Base-by-base conservation (phyloP, 2,888 invertebrate genomes). In the Cephus runcator region DNA sequence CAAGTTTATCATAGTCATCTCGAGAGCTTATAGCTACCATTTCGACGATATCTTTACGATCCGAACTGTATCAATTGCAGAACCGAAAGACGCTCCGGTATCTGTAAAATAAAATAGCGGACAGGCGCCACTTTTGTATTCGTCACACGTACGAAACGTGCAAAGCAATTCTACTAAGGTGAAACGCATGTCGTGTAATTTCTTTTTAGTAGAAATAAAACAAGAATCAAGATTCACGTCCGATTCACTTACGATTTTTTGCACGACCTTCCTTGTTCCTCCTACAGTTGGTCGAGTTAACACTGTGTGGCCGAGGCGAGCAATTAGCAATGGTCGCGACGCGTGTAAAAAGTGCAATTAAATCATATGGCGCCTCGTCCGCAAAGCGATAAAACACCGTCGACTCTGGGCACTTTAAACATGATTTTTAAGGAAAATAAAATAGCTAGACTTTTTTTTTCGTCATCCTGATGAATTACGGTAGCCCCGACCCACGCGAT, bases 401-500 rank as follows among this genome's bases (percentile, higher is more conserved):
- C 6, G 31, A 9, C 77, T 69, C 69, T 35, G 69, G 9, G 9
- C 56, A 23, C 76, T 77, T 82, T 82, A 82, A 82, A 75, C 35
- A 76, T 69, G 73, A 33, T 73, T 79, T 80, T 71, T 69, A 75
- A 77, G 75, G 74, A 73, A 75, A 74, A 69, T 76, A 77, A 79
- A 77, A 69, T 75, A 76, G 74, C 71, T 77, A 74, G 69, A 56
- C 15, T 9, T 23, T 56, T 56, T 40, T 56, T 75, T 79, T 80
- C 78, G 75, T 75, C 31, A 74, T 79, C 71, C 76, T 74, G 75
- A 75, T 30, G 69, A 77, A 81, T 68, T 71, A 30, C 71, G 69
- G 23, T 56, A 71, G 71, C 71, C 9, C 15, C 4, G 71, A 4
- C 71, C 71, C 71, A 71, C 71, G 12, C 71, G 11, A 6, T 23